A percentile compares a stretch with the other conserved stretches of the same genome.
Conservation (phyloP, 2,113 vertebrate genomes). For the Puntigrus tetrazona region DNA sequence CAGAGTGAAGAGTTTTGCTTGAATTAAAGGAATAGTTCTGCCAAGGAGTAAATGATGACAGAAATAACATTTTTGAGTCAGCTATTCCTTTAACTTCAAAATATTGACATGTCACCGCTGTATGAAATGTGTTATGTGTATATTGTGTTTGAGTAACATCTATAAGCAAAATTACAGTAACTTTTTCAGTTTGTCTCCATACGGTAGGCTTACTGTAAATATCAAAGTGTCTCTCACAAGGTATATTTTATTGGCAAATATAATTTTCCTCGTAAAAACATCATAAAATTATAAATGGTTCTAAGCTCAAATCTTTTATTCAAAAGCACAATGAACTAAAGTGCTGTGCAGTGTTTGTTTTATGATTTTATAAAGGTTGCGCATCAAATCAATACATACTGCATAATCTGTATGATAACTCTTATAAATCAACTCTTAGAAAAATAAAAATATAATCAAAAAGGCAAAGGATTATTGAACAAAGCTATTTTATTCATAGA, state of each 20-base stretch:
- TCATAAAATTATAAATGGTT: background rate
- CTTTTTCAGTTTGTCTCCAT: background rate
- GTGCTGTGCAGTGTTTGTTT: background rate
- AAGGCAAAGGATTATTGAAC: background rate
- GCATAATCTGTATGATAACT: background rate
- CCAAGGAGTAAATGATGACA: no score
- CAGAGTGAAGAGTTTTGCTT: background rate
- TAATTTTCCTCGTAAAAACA: background rate
- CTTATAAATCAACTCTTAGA: background rate
- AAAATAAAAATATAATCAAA: background rate
- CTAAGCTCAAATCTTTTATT: background rate
- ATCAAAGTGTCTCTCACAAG: no score
- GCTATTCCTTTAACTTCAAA: no score
- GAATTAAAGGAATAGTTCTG: no score
- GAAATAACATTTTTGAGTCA: no score
- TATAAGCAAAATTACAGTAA: background rate
- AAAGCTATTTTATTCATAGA: constrained; percentile 3
- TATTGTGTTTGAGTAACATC: background rate
- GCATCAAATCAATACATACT: background rate
- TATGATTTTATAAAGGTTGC: background rate
- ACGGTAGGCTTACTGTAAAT: no score
- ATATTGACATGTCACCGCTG: background rate
- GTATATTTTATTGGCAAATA: background rate
- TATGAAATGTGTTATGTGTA: background rate
- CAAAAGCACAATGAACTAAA: background rate